These are phyloP conservation scores for Todiramphus saurophagus DNA, from an alignment of 2,113 vertebrate species.

Conservation along the genomic window DNA sequence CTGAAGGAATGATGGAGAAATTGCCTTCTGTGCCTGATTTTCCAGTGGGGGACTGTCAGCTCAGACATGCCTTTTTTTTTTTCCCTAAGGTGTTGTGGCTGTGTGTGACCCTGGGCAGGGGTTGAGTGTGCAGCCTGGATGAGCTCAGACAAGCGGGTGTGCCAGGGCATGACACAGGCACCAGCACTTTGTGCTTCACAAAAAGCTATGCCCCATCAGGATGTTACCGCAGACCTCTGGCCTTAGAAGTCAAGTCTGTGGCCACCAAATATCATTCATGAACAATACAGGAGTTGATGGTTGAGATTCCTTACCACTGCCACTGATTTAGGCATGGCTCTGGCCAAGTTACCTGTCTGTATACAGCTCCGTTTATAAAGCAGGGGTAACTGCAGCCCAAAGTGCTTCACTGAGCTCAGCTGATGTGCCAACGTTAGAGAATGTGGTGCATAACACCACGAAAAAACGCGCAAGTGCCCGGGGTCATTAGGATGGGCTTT, in stretches of 20 bases:
- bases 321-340: background rate
- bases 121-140: background rate
- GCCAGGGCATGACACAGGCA: background rate
- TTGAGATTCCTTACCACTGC: background rate
- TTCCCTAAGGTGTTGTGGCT: background rate
- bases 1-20: constrained; percentile 10
- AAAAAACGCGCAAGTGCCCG: background rate
- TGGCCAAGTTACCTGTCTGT: background rate
- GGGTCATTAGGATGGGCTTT: background rate
- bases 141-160: background rate
- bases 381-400: background rate
- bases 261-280: background rate
- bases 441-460: rapidly evolving
- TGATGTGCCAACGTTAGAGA: background rate
- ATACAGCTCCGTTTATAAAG: background rate
- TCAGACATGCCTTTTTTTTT: background rate
- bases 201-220: rapidly evolving
- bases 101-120: background rate
- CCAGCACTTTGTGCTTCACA: rapidly evolving
- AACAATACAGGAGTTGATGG: background rate
- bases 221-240: background rate
- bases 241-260: background rate
- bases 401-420: background rate
- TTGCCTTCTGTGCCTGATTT: background rate
- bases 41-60: background rate